Percentiles rank a stretch among this genome's conserved stretches.
These are phyloP conservation scores for Sciurus niger DNA, from an alignment of 2,113 vertebrate genomes.

Conservation along the genomic window DNA sequence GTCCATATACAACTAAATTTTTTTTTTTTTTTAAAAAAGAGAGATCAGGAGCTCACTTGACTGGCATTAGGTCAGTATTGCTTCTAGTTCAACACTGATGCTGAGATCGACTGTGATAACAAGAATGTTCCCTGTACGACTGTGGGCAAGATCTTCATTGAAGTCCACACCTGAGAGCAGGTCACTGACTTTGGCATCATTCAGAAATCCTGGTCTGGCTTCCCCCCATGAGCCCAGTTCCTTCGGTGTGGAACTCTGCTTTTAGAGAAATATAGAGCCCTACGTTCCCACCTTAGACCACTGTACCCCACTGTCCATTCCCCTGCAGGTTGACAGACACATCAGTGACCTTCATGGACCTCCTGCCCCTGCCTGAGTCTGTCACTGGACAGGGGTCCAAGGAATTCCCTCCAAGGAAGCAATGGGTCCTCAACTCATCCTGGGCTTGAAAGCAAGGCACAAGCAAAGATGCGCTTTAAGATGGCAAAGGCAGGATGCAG, in stretches of 20 bases:
- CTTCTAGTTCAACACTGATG: neutral
- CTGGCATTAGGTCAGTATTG: neutral
- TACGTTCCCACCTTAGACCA: too few species aligned
- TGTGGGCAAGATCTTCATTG: neutral
- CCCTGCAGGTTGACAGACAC: neutral
- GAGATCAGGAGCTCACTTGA: neutral
- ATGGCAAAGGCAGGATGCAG: neutral
- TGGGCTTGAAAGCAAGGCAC: neutral
- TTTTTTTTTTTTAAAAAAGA: neutral
- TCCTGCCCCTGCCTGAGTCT: too few species aligned
- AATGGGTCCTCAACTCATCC: too few species aligned
- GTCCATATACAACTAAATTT: too few species aligned
- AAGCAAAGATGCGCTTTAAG: neutral
- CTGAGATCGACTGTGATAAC: neutral
- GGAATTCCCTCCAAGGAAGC: too few species aligned
- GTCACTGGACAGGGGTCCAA: too few species aligned
- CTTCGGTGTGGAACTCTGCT: neutral
- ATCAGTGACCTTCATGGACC: neutral
- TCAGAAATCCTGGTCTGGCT: neutral
- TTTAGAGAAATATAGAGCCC: neutral
- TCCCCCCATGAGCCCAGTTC: neutral
- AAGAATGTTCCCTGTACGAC: neutral
- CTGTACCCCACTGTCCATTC: neutral
- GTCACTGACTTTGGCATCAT: neutral
- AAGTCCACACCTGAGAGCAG: neutral